Evolutionary conservation across 2,797 vertebrate genomes (phyloP).

Genomic region (Rhadinocentrus ornatus): DNA sequence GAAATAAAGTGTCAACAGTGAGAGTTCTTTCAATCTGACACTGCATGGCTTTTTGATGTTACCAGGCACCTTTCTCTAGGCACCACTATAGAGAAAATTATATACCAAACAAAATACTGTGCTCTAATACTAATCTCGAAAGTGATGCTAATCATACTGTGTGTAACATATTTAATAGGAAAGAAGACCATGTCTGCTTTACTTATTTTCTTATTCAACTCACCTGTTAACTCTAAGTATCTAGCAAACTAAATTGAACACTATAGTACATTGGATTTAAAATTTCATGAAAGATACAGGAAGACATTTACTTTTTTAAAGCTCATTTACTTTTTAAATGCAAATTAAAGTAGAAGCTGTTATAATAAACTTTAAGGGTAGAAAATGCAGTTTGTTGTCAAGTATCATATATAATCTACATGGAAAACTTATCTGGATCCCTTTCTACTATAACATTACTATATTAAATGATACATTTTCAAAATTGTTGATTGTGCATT

Average conservation of each 20-base stretch:
- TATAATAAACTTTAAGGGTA: not conserved
- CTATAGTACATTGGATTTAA: not conserved
- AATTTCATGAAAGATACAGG: not conserved
- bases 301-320: not conserved
- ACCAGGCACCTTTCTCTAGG: constrained; percentile 16
- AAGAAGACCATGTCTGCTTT: not conserved
- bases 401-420: not conserved
- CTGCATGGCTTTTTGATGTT: constrained; percentile 51
- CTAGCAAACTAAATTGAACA: not conserved
- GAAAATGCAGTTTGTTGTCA: too few relatives aligned
- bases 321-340: not conserved
- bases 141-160: not conserved
- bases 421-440: not conserved
- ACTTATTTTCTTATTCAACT: not conserved
- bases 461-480: not conserved
- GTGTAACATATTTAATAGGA: not conserved
- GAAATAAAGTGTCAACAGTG: constrained; percentile 47
- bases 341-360: not conserved
- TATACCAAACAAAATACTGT: not conserved
- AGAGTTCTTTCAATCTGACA: constrained; percentile 49
- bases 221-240: not conserved
- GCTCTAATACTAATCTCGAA: not conserved
- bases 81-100: constrained; percentile 6
- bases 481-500: too few relatives aligned
- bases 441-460: not conserved